A percentile compares a stretch with the other conserved stretches of the same genome.
Conservation (phyloP, 2,797 vertebrate species). For the Scarus forsteni region DNA sequence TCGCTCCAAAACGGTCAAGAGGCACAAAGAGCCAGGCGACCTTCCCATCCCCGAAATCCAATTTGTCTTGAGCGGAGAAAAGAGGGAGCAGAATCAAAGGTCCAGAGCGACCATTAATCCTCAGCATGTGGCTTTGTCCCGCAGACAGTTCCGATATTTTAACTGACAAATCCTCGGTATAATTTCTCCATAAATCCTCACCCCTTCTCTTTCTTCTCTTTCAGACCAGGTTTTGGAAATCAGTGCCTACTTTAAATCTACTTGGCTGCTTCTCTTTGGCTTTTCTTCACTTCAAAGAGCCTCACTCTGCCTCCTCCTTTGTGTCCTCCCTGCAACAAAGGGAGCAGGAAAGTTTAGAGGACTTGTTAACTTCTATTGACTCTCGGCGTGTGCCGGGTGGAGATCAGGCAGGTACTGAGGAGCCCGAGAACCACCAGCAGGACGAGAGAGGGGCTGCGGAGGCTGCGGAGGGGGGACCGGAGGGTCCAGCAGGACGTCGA, state of each 20-base stretch:
- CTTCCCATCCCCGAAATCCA: slow-evolving; percentile 99
- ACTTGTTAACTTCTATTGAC: slow-evolving; percentile 99
- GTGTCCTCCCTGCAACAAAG: slow-evolving; percentile 92
- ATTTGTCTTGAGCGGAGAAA: slow-evolving; percentile 99
- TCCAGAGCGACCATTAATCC: slow-evolving; percentile 99
- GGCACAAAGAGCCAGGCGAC: slow-evolving; percentile 98
- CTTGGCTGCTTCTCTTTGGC: slow-evolving; percentile 95
- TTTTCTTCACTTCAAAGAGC: slow-evolving; percentile 96
- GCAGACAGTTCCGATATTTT: slow-evolving; percentile 99
- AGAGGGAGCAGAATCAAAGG: slow-evolving; percentile 97
- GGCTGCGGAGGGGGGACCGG: slow-evolving; percentile 43
- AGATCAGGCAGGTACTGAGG: slow-evolving; percentile 99
- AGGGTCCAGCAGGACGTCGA: slow-evolving; percentile 83
- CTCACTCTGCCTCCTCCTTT: slow-evolving; percentile 90
- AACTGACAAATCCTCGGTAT: slow-evolving; percentile 99
- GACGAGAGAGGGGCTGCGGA: slow-evolving; percentile 77
- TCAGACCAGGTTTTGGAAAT: slow-evolving; percentile 95
- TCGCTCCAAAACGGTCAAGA: slow-evolving; percentile 93
- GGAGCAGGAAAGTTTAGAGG: slow-evolving; percentile 95
- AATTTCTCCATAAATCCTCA: slow-evolving; percentile 99
- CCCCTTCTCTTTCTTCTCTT: slow-evolving; percentile 93
- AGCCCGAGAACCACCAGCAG: slow-evolving; percentile 92
- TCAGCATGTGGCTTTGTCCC: slow-evolving; percentile 99
- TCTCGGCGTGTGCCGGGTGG: slow-evolving; percentile 99
- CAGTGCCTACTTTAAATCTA: slow-evolving; percentile 98